These are phyloP conservation scores for Pantherophis alleghaniensis DNA, from an alignment of 2,797 vertebrate genomes.

Conservation along the genomic window DNA sequence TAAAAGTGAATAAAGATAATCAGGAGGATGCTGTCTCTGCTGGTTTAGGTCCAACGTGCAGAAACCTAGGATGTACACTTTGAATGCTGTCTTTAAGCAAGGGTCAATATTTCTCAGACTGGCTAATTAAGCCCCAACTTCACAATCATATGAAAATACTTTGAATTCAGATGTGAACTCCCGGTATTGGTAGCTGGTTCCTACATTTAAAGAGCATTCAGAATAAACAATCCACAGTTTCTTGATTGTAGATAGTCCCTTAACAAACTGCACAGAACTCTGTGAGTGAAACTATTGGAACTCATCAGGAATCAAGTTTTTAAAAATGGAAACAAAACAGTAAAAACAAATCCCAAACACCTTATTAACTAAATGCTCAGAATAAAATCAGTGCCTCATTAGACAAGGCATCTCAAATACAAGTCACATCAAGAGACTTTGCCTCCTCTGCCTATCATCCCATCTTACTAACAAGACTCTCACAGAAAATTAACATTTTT, in stretches of 20 bases:
- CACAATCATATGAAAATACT: conserved; percentile 1
- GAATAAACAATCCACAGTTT: not conserved
- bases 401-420: not conserved
- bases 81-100: not conserved
- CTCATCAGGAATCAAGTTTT: not conserved
- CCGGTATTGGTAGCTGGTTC: not conserved
- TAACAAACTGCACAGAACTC: not conserved
- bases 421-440: not conserved
- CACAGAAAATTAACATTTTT: not conserved
- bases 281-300: not conserved
- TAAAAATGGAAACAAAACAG: not conserved
- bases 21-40: not conserved
- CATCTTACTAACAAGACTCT: not conserved
- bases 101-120: not conserved
- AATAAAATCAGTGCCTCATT: not conserved
- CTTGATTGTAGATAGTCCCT: not conserved
- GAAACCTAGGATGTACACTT: not conserved
- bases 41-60: not conserved
- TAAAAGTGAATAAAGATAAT: not conserved
- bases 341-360: not conserved
- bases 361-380: not conserved
- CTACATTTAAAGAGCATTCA: not conserved
- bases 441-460: not conserved
- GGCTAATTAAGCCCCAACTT: conserved; percentile 42
- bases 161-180: conserved; percentile 4